Evolutionary conservation across 37 sponge, comb jelly and placozoan species (phyloP).

Genomic region (Lycopodina hypogea): DNA sequence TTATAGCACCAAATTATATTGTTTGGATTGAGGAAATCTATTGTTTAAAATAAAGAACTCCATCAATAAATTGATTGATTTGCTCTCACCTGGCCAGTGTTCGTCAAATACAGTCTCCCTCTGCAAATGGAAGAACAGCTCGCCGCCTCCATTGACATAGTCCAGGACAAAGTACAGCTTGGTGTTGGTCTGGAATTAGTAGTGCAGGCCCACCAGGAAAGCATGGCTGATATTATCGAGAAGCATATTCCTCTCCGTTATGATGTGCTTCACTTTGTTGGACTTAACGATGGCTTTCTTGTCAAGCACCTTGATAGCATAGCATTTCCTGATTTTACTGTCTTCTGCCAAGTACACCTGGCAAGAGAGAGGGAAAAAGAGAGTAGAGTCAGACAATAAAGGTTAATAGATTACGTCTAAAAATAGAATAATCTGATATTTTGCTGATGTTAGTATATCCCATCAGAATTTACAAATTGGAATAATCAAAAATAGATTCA

Average conservation of each 20-base stretch:
- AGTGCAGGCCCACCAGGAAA: constrained; percentile 92
- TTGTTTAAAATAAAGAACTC: too few species aligned
- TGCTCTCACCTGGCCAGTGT: constrained; percentile 57
- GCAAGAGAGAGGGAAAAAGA: too few species aligned
- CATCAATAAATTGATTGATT: too few species aligned
- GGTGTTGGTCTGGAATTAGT: constrained; percentile 88
- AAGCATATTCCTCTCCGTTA: constrained; percentile 95
- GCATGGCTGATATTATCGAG: constrained; percentile 85
- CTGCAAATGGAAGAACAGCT: constrained; percentile 94
- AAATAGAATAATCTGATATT: too few species aligned
- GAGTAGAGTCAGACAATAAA: too few species aligned
- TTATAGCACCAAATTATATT: too few species aligned
- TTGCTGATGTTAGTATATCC: too few species aligned
- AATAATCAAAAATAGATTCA: too few species aligned
- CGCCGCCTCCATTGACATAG: constrained; percentile 99
- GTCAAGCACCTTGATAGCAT: constrained; percentile 94
- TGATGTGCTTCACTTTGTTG: constrained; percentile 97
- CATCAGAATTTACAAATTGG: too few species aligned
- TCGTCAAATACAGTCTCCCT: constrained; percentile 89
- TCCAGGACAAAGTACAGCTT: constrained; percentile 96
- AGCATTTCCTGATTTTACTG: constrained; percentile 73
- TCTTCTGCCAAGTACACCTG: constrained; percentile 86
- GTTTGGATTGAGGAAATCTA: too few species aligned
- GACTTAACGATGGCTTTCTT: constrained; percentile 83
- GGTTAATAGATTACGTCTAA: too few species aligned